Percentiles rank a stretch among this genome's conserved stretches.
Evolutionary conservation across 2,113 vertebrate genomes (phyloP).

Genomic region (Perca schrenkii): DNA sequence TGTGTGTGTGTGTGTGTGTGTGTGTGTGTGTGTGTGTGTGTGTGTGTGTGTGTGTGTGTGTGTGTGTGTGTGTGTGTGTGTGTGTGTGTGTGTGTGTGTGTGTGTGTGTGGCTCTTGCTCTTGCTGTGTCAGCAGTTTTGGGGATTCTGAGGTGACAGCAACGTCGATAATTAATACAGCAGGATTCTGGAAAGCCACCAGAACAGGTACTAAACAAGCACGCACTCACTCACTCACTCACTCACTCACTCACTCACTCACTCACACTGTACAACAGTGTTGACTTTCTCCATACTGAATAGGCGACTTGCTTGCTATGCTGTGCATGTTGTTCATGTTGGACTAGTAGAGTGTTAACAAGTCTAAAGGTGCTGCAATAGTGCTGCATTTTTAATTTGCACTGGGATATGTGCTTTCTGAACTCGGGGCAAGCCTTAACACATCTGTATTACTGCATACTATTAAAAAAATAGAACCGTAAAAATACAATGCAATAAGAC

Average conservation of each 20-base stretch:
- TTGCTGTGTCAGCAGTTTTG: slow-evolving; percentile 70
- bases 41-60: slow-evolving; percentile 35
- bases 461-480: not conserved
- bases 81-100: slow-evolving; percentile 33
- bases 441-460: not conserved
- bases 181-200: slow-evolving; percentile 69
- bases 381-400: slow-evolving; percentile 25
- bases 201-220: slow-evolving; percentile 69
- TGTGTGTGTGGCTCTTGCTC: slow-evolving; percentile 29
- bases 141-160: slow-evolving; percentile 71
- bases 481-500: too few relatives aligned
- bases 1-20: slow-evolving; percentile 32
- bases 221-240: not conserved
- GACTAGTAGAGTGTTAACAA: slow-evolving; percentile 4
- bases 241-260: not conserved
- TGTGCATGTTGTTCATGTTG: slow-evolving; percentile 14
- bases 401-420: not conserved
- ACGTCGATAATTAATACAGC: slow-evolving; percentile 82
- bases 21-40: slow-evolving; percentile 34
- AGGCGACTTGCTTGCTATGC: slow-evolving; percentile 31
- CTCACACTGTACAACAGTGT: not conserved
- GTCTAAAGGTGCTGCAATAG: not conserved
- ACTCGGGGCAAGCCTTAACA: too few relatives aligned
- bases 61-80: slow-evolving; percentile 8
- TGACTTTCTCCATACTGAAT: slow-evolving; percentile 13